Conservation (phyloP, 2,888 invertebrate genomes). For the Tromatobia lineatoria region DNA sequence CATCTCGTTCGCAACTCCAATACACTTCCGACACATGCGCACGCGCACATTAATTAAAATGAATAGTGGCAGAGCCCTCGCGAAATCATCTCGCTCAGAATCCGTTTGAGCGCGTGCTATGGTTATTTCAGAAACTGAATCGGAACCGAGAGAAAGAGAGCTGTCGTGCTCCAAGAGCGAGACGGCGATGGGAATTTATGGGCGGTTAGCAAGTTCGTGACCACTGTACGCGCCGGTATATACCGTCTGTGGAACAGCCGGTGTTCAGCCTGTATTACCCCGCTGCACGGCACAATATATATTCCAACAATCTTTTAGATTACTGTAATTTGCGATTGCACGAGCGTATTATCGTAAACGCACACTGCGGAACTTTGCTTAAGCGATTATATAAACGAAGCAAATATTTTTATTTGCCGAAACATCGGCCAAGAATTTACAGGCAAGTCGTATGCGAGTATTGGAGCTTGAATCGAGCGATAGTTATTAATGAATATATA, state of each 20-base stretch:
- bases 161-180: conserved; percentile 9
- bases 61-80: conserved; percentile 15
- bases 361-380: not conserved
- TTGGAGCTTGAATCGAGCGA: not conserved
- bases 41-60: conserved; percentile 39
- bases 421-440: not conserved
- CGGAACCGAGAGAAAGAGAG: conserved; percentile 27
- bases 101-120: conserved; percentile 29
- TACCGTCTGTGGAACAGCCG: conserved; percentile 16
- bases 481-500: not conserved
- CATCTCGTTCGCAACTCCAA: conserved; percentile 19
- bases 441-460: not conserved
- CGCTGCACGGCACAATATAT: conserved; percentile 24
- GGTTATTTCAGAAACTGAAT: conserved; percentile 47
- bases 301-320: conserved; percentile 56
- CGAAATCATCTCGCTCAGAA: conserved; percentile 18
- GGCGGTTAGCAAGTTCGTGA: conserved; percentile 56
- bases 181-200: conserved; percentile 51
- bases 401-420: not conserved
- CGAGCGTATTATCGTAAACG: conserved; percentile 39
- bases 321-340: conserved; percentile 54
- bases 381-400: conserved; percentile 17
- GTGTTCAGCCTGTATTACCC: conserved; percentile 18
- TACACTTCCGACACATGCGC: conserved; percentile 19
- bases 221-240: conserved; percentile 41